Evolutionary conservation across 2,113 vertebrate species (phyloP).

Genomic region (Gulo gulo): DNA sequence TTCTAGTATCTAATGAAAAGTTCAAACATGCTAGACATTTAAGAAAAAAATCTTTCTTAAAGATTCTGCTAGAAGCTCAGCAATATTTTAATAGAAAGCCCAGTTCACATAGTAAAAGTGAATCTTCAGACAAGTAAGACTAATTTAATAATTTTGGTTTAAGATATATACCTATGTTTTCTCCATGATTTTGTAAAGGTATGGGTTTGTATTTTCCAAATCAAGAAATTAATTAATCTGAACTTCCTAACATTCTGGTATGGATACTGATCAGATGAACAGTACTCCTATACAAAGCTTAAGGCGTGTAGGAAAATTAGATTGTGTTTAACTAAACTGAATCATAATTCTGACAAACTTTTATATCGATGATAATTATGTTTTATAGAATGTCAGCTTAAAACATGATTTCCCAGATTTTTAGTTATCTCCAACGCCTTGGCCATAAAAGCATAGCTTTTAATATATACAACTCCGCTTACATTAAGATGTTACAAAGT

Average conservation of each 20-base stretch:
- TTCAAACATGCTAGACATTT: not conserved
- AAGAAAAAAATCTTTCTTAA: not conserved
- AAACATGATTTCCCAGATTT: not conserved
- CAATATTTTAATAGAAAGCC: not conserved
- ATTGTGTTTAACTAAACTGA: not conserved
- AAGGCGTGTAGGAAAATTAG: not conserved
- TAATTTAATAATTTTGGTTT: not conserved
- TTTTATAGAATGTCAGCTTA: not conserved
- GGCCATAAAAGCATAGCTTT: not conserved
- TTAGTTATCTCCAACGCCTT: constrained; percentile 6
- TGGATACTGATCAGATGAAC: not conserved
- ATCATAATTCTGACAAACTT: not conserved
- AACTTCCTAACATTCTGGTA: not conserved
- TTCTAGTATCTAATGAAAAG: not conserved
- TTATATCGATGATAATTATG: not conserved
- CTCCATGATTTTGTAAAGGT: not conserved
- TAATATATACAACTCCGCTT: not conserved
- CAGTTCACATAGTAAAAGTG: not conserved
- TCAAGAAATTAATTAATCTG: not conserved
- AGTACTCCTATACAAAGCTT: not conserved
- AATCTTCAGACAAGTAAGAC: not conserved
- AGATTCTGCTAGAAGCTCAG: not conserved
- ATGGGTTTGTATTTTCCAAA: not conserved
- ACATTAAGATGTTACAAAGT: not conserved
- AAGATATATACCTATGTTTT: not conserved